phyloP scores from a whole-genome alignment of 2,888 invertebrate species.

The Ormyrus thymus region DNA sequence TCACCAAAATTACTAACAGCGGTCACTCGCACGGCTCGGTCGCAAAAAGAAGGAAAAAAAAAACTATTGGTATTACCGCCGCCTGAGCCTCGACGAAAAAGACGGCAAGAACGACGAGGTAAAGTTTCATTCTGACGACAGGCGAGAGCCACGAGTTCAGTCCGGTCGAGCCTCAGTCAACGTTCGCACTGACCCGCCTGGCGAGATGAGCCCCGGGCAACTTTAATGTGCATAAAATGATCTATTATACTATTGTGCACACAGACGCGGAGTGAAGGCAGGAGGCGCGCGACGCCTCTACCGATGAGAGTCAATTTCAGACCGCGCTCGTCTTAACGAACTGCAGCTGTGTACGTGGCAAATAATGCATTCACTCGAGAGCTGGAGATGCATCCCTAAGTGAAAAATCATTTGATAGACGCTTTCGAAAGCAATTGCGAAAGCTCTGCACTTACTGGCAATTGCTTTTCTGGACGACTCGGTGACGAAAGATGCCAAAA shows the following conservation, averaged over 20 bases:
- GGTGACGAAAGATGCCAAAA: no score
- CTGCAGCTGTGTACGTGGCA: no score
- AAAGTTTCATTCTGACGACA: slow-evolving; percentile 17
- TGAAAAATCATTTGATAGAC: no score
- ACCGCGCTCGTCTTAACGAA: slow-evolving; percentile 11
- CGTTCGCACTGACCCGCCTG: slow-evolving; percentile 29
- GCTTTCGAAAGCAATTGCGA: no score
- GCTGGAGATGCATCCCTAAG: no score
- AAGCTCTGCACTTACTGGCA: no score
- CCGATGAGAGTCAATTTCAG: slow-evolving; percentile 26
- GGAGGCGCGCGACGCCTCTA: slow-evolving; percentile 1
- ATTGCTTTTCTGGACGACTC: no score
- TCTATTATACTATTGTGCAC: slow-evolving; percentile 43
- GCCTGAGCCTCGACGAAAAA: slow-evolving; percentile 3
- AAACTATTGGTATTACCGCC: slow-evolving; percentile 7
- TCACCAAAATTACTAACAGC: not conserved
- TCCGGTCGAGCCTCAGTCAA: slow-evolving; percentile 30
- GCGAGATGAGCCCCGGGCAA: not conserved
- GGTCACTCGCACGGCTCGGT: not conserved
- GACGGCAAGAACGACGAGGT: not conserved
- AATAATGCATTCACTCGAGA: no score
- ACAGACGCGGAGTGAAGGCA: not conserved
- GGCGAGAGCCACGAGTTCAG: not conserved
- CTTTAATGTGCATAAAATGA: slow-evolving; percentile 47
- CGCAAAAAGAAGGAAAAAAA: not conserved